Evolutionary conservation across 2,888 invertebrate genomes (phyloP).

Genomic region (Aspidiotus rigidus): DNA sequence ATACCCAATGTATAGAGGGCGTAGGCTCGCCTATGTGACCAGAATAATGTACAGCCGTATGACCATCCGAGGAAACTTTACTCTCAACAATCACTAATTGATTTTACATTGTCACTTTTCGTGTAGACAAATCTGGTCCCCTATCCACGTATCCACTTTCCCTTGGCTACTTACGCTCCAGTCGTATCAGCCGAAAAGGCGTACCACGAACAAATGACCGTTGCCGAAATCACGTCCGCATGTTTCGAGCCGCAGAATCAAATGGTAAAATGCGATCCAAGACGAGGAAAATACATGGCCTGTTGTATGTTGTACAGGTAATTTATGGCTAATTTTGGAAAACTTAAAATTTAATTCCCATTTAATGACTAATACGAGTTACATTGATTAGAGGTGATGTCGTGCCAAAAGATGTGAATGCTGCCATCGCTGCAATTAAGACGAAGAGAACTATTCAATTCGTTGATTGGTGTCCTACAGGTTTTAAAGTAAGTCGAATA

Average conservation of each 20-base stretch:
- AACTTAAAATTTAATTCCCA: background rate
- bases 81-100: no score
- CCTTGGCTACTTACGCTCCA: constrained; percentile 51
- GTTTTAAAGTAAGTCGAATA: constrained; percentile 40
- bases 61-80: no score
- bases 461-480: constrained; percentile 45
- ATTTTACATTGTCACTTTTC: no score
- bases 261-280: constrained; percentile 48
- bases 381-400: constrained; percentile 49
- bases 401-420: constrained; percentile 55
- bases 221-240: constrained; percentile 52
- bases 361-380: background rate
- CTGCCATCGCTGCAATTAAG: constrained; percentile 52
- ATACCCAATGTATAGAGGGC: background rate
- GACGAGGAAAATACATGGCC: constrained; percentile 48
- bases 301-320: constrained; percentile 47
- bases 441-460: constrained; percentile 53
- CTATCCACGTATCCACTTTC: constrained; percentile 57
- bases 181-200: constrained; percentile 51
- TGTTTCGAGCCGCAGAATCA: constrained; percentile 54
- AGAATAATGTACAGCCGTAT: background rate
- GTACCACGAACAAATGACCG: constrained; percentile 49
- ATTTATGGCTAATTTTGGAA: no score
- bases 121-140: constrained; percentile 52
- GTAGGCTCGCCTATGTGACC: background rate